Percentiles rank a stretch among this genome's conserved stretches.
Evolutionary conservation across 2,113 vertebrate genomes (phyloP).

Genomic region (Sinocyclocheilus maitianheensis): DNA sequence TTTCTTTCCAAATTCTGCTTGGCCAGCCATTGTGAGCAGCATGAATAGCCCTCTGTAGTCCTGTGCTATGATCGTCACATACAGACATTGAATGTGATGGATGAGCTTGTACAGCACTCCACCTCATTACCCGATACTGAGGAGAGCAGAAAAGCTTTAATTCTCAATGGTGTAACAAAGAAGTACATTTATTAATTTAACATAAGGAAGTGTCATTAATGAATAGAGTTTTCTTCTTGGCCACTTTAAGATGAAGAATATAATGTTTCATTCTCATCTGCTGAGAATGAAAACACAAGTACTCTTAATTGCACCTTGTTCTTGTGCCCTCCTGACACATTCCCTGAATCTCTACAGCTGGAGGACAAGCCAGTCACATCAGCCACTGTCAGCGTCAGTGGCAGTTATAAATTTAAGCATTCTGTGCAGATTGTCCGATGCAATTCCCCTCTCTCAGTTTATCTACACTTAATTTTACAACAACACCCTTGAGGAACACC

Average conservation of each 20-base stretch:
- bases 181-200: constrained; percentile 13
- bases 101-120: constrained; percentile 55
- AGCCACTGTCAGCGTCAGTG: neutral
- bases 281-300: constrained; percentile 64
- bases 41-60: constrained; percentile 58
- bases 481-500: constrained; percentile 1
- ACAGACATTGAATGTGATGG: constrained; percentile 68
- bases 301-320: constrained; percentile 66
- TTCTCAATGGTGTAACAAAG: constrained; percentile 23
- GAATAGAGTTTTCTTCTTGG: constrained; percentile 41
- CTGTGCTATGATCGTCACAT: constrained; percentile 65
- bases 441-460: neutral
- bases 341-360: neutral
- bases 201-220: neutral
- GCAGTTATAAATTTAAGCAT: constrained; percentile 23
- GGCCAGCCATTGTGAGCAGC: constrained; percentile 55
- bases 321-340: constrained; percentile 44
- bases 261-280: constrained; percentile 60
- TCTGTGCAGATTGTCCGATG: constrained; percentile 11
- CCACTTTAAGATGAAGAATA: constrained; percentile 56
- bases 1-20: constrained; percentile 65
- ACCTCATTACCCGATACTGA: constrained; percentile 37
- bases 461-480: constrained; percentile 23
- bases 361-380: constrained; percentile 18
- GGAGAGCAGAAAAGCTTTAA: neutral